Evolutionary conservation across 2,888 invertebrate species (phyloP), one percentile per base, ranked within the genome.

Genomic region (Gryllus longicercus): DNA sequence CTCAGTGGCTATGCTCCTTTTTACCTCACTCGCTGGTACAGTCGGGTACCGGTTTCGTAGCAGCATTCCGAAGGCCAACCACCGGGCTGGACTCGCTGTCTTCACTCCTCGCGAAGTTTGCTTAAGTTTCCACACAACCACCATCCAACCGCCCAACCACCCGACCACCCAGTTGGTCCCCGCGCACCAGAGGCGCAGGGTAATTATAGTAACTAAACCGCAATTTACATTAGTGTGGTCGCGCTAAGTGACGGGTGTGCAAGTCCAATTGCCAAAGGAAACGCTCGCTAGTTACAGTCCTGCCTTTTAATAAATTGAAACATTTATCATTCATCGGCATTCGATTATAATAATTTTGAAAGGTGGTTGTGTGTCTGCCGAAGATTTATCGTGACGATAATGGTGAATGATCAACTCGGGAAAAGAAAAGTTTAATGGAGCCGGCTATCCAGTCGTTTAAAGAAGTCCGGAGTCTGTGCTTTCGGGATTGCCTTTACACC

Each of bases 371-470:
- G 63, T 63, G 63, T n/a, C 14, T n/a, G 63, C 63, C 14, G 16
- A 63, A 63, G 63, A 63, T 63, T 63, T 63, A 63, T 63, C n/a
- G 63, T n/a, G n/a, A 63, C 63, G 63, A 63, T 63, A 63, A 63
- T 63, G n/a, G 63, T 16, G 63, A 63, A 63, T 63, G n/a, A 63
- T 63, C 63, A 63, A 63, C 63, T 63, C n/a, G 63, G 63, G 16
- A 63, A 38, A 38, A 38, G 63, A 63, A n/a, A 18, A n/a, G n/a
- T n/a, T 63, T n/a, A n/a, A 63, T n/a, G 63, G 63, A 63, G 63
- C 63, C 63, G 63, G 63, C n/a, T 8, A 63, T 63, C 63, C n/a
- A 63, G 63, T 4, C 63, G 14, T 63, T 63, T 63, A 63, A 63
- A 63, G 63, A 16, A 63, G 16, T 18, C 63, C 63, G 38, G 63